Evolutionary conservation across 2,113 vertebrate genomes (phyloP).

Genomic region (Ranitomeya variabilis): DNA sequence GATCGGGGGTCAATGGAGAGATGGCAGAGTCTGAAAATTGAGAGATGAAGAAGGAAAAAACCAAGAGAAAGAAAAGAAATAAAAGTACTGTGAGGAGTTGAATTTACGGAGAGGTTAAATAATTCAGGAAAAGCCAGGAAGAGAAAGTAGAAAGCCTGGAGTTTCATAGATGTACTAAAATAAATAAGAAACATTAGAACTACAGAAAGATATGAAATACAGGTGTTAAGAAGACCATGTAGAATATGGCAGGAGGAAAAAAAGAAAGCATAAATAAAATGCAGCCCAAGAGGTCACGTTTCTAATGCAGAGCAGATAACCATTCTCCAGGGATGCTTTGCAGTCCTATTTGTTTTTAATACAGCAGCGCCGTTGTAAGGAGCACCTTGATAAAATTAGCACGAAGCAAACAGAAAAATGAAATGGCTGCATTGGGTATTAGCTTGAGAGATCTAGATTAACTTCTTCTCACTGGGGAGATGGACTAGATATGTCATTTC

Average conservation of each 20-base stretch:
- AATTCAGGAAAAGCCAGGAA: constrained; percentile 6
- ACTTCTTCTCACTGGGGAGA: constrained; percentile 12
- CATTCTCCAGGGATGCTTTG: neutral
- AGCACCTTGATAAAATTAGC: constrained; percentile 23
- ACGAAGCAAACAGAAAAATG: neutral
- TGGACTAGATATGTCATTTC: constrained; percentile 34
- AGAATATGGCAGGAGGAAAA: neutral
- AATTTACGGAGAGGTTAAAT: neutral
- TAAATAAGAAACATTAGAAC: constrained; percentile 22
- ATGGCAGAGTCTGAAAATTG: constrained; percentile 33
- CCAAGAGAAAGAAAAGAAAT: neutral
- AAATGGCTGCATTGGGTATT: neutral
- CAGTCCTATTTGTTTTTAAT: neutral
- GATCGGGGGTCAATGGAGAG: constrained; percentile 23
- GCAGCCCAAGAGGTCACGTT: neutral
- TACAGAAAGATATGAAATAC: neutral
- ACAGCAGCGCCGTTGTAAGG: neutral
- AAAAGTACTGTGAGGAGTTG: neutral
- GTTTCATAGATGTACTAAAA: neutral
- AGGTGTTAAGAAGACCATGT: too few relatives aligned
- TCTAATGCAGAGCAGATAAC: neutral
- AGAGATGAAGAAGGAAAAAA: constrained; percentile 55
- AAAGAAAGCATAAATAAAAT: neutral
- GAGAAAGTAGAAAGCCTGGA: neutral
- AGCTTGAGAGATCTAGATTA: neutral